Base-by-base conservation (phyloP, 2,797 vertebrate genomes). In the Diceros bicornis region DNA sequence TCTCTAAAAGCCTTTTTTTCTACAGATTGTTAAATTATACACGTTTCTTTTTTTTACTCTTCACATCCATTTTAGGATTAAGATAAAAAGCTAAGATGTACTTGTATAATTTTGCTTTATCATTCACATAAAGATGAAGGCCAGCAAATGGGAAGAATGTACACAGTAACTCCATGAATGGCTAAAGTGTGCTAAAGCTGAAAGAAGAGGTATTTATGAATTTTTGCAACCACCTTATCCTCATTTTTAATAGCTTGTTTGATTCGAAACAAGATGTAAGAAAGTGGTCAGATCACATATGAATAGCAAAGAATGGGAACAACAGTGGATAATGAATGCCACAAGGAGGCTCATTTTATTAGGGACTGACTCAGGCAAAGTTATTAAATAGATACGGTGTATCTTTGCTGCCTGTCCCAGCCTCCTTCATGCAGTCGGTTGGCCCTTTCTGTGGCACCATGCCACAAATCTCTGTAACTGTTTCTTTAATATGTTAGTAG, bases 1-100 rank as follows among this genome's bases (percentile, higher is more conserved):
- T 37, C 13, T 71, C 29, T 74, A 78, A 81, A 89, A 61, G 13
- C 1, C 44, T 12, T 81, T 75, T 62, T 62, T 79, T 29, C 41
- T 93, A 52, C 88, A 92, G 37, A 81, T 71, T 55, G 47, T 82
- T 96, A 68, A 96, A 72, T 79, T 84, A 90, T 37, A 78, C 4
- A 66, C 9, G n/a, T 62, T 72, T 69, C 13, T 64, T 81, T 96
- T 27, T 89, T 89, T 72, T 92, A 52, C 2, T 75, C n/a, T 72
- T 91, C 25, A 52, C 25, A 79, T 66, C 16, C 29, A 81, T 78
- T 34, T 92, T 34, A 68, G 18, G 29, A 91, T 86, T 95, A 74
- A 52, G 29, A 90, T 78, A 61, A 94, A 89, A 59, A 88, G 8
- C 10, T 50, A 12, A 32, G 14, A 74, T 90, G 92, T 84, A 91